Base-by-base conservation (phyloP, 2,113 vertebrate genomes). In the Pseudopodoces humilis region DNA sequence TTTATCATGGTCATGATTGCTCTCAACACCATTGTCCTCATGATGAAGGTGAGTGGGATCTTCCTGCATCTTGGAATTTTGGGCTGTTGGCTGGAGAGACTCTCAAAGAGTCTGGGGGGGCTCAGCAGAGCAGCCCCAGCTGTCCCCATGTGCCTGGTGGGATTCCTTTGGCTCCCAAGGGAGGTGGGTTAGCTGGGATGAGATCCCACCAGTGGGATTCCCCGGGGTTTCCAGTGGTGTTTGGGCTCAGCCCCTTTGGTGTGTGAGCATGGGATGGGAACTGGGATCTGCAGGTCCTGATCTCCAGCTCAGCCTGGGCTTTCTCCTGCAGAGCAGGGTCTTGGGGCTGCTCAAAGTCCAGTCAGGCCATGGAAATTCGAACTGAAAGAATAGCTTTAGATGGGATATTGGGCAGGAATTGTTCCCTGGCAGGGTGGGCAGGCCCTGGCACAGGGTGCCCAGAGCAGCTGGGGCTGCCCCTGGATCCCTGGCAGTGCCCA, bases 1-100 rank as follows among this genome's bases (percentile, higher is more conserved):
- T 99, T 99, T 91, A 99, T 99, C 95, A 99, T 99, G 99, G 99
- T 99, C 90, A 99, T 99, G 99, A 99, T 99, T 5, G 99, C 99
- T 9, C 98, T 99, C 97, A 99, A 99, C 96, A 99, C 99, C 2
- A 98, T 99, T 63, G 99, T 99, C 33, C 98, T 99, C 68, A 99
- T 99, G 99, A 99, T 99, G 99, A 99, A 99, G 99, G 99, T 99
- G 94, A 92, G 97, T 68, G 39, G 46, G 15, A 25, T 82, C 25
- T 53, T 55, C 31, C 50, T 58, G 37, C 49, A 60, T 7, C 41
- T 27, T 47, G 59, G 83, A 30, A 10, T 72, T 65, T 47, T 0
- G 9, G 59, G 62, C 12, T 76, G 37, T 33, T 91, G 83, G 24
- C 27, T 69, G 56, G n/a, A 37, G 27, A 37, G 11, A 1, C 11